Percentiles rank a stretch among this genome's conserved stretches.
Evolutionary conservation across 2,888 invertebrate genomes (phyloP).

Genomic region (Cephus sareptanus): DNA sequence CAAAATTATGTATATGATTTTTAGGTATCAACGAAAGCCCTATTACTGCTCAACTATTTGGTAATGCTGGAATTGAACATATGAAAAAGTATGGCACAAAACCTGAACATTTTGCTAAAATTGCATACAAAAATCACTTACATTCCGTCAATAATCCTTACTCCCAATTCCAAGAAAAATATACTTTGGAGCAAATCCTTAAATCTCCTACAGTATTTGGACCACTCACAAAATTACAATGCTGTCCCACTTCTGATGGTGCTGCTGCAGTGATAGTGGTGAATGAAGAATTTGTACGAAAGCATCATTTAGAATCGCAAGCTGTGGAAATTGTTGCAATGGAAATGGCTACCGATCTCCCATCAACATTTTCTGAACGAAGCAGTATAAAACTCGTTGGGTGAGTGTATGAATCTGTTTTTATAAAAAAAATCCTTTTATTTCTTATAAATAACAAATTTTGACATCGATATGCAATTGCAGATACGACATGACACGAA

Average conservation of each 20-base stretch:
- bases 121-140: constrained; percentile 97
- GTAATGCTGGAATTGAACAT: constrained; percentile 95
- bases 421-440: constrained; percentile 7
- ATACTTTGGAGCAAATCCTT: constrained; percentile 89
- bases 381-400: constrained; percentile 81
- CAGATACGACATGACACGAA: constrained; percentile 93
- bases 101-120: constrained; percentile 94
- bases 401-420: constrained; percentile 32
- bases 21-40: constrained; percentile 79
- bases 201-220: constrained; percentile 90
- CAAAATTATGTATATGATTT: constrained; percentile 8
- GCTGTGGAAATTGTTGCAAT: constrained; percentile 97
- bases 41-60: constrained; percentile 94
- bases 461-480: constrained; percentile 61
- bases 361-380: constrained; percentile 84
- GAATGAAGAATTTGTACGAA: constrained; percentile 89
- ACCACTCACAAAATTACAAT: constrained; percentile 94
- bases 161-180: constrained; percentile 94
- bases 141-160: constrained; percentile 97
- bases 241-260: constrained; percentile 99
- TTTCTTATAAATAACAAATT: constrained; percentile 3
- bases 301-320: constrained; percentile 82
- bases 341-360: constrained; percentile 95
- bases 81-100: constrained; percentile 96
- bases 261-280: constrained; percentile 92